phyloP scores from a whole-genome alignment of 2,113 vertebrate species.

The Percopsis transmontana region DNA sequence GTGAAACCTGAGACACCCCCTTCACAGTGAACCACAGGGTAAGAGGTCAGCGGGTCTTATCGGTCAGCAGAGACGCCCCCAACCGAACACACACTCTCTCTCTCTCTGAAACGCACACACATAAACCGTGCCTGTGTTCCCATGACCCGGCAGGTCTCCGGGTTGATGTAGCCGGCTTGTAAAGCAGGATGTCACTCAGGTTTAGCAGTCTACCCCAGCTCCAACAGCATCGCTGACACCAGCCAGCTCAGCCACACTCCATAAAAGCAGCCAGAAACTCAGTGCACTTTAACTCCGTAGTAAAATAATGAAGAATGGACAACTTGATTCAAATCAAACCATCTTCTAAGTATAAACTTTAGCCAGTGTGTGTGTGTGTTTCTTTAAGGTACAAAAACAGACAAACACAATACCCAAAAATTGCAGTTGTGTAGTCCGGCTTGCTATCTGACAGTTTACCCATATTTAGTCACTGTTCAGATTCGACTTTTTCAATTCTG shows the following conservation, averaged over 20 bases:
- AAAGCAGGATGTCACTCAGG: conserved; percentile 58
- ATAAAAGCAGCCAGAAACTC: conserved; percentile 55
- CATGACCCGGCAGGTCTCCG: conserved; percentile 56
- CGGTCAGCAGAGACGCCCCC: conserved; percentile 53
- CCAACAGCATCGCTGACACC: conserved; percentile 61
- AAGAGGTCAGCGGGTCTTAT: conserved; percentile 65
- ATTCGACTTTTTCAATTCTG: too few relatives aligned
- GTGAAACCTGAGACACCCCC: conserved; percentile 67
- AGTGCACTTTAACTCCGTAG: neutral
- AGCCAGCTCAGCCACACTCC: conserved; percentile 61
- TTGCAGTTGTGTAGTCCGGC: too few relatives aligned
- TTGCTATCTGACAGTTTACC: too few relatives aligned
- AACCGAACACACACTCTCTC: conserved; percentile 19
- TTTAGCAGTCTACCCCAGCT: conserved; percentile 64
- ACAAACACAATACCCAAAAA: too few relatives aligned
- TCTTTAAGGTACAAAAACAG: too few relatives aligned
- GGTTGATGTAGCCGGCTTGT: conserved; percentile 66
- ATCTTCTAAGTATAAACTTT: too few relatives aligned
- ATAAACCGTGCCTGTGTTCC: conserved; percentile 45
- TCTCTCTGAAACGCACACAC: conserved; percentile 4
- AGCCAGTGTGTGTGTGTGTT: too few relatives aligned
- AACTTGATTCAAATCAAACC: too few relatives aligned
- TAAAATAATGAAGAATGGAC: neutral
- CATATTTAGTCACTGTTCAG: neutral
- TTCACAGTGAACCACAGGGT: conserved; percentile 47